Evolutionary conservation across 2,888 invertebrate genomes (phyloP), one percentile per base, ranked within the genome.

Genomic region (Conchocele bisecta): DNA sequence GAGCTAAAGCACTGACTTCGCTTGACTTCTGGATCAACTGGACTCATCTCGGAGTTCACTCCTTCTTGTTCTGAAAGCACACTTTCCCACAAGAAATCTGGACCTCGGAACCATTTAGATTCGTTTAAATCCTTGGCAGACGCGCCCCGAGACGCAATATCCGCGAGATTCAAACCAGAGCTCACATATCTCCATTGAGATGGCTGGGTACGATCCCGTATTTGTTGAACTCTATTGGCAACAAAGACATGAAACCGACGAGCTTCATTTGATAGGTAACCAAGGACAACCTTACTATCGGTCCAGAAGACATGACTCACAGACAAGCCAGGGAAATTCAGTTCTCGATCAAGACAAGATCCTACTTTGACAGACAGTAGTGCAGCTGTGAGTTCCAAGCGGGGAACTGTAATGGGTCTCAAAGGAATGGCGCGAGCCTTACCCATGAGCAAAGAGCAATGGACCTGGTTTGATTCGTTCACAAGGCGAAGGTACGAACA

Each of bases 221-320:
- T 79, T 17, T 63, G 37, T 44, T 78, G 70, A 17, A 83, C 66
- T 17, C 81, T 56, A 59, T 82, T 83, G 0, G 74, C 75, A 9
- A 83, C 82, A 46, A 75, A 83, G 0, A 70, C 59, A n/a, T 80
- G 79, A 28, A 82, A 82, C 15, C 78, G 42, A 17, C 64, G 53
- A 9, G 69, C 64, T 24, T 46, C 46, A 35, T 74, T 69, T 5
- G 5, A 22, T 13, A 74, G 57, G 46, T 65, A 74, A 13, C 66
- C 29, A 1, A 68, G 35, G 1, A 74, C 69, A 13, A 58, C 33
- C 63, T 58, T 64, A 13, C 70, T 66, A 22, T 60, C 68, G 22
- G 71, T 71, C 69, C 61, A 67, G 33, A 57, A 73, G 44, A 39
- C 26, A 7, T 57, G 29, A 13, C 2, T 29, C 15, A 56, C 1